Conservation (phyloP, 2,797 vertebrate species). For the Neomorphus geoffroyi region DNA sequence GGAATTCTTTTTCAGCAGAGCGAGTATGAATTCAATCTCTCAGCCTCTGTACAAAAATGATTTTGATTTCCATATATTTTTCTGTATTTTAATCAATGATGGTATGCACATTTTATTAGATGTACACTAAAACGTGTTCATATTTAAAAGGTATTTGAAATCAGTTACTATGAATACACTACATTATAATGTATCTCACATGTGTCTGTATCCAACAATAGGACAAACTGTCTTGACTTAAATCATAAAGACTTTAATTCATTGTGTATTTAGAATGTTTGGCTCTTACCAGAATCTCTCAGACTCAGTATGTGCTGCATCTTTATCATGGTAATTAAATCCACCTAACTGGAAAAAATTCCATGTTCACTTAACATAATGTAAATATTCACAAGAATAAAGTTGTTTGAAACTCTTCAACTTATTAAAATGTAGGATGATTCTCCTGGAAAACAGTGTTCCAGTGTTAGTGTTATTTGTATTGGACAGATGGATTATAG, state of each 20-base stretch:
- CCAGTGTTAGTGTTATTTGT: background rate
- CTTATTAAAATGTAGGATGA: background rate
- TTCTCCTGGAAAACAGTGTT: background rate
- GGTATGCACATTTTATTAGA: background rate
- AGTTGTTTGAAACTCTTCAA: background rate
- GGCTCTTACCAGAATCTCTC: background rate
- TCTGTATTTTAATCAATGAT: constrained; percentile 52
- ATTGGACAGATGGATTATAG: background rate
- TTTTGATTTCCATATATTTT: constrained; percentile 44
- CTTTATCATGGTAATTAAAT: constrained; percentile 18
- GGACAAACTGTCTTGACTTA: background rate
- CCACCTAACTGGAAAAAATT: constrained; percentile 2
- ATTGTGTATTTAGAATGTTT: background rate
- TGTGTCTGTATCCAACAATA: background rate
- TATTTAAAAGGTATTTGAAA: constrained; percentile 5
- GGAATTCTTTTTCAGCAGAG: constrained; percentile 43
- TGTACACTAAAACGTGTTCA: background rate
- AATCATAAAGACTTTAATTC: background rate
- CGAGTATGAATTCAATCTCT: constrained; percentile 57
- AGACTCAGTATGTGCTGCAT: background rate
- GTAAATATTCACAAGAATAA: constrained; percentile 22
- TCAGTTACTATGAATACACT: background rate
- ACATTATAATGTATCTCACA: background rate
- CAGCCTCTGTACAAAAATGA: constrained; percentile 40
- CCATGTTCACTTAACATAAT: background rate